Percentiles rank a stretch among this genome's conserved stretches.
These are phyloP conservation scores for Petrocephalus microphthalmus DNA, from an alignment of 2,113 vertebrate species.

Conservation along the genomic window DNA sequence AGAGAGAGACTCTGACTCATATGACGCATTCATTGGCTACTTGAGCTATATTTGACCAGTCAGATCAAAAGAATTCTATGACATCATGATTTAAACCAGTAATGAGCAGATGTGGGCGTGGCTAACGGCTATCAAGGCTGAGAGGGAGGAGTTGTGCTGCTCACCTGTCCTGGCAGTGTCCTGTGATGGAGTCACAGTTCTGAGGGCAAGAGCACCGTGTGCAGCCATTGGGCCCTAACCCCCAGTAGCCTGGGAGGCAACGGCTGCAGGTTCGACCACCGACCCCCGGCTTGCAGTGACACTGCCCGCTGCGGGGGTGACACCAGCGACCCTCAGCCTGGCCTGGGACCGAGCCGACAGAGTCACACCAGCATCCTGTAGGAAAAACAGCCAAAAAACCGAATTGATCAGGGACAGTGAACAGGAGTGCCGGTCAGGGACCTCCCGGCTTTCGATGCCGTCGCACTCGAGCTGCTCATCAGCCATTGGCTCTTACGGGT, in stretches of 20 bases:
- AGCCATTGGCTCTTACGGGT: slow-evolving; percentile 58
- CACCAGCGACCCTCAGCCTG: slow-evolving; percentile 56
- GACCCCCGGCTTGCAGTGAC: slow-evolving; percentile 73
- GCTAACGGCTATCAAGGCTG: not conserved
- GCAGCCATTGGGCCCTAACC: slow-evolving; percentile 71
- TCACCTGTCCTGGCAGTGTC: slow-evolving; percentile 67
- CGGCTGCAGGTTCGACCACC: slow-evolving; percentile 63
- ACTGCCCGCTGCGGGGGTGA: slow-evolving; percentile 76
- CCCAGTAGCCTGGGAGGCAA: slow-evolving; percentile 77
- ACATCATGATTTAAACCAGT: not conserved
- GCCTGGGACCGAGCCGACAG: slow-evolving; percentile 58
- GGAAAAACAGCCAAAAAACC: not conserved
- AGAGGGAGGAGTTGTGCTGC: not conserved
- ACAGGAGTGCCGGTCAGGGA: not conserved
- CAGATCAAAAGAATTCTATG: not conserved
- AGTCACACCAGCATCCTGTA: slow-evolving; percentile 74
- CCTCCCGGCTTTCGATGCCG: not conserved
- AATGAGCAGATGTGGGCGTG: not conserved
- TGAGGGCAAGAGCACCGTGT: slow-evolving; percentile 66
- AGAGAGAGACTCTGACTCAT: not conserved
- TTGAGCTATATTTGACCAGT: not conserved
- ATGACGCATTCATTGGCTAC: not conserved
- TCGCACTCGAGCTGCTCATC: not conserved
- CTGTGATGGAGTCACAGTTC: slow-evolving; percentile 67
- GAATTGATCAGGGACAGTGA: not conserved